A percentile compares a stretch with the other conserved stretches of the same genome.
Evolutionary conservation across 2,113 vertebrate genomes (phyloP).

Genomic region (Macrotis lagotis): DNA sequence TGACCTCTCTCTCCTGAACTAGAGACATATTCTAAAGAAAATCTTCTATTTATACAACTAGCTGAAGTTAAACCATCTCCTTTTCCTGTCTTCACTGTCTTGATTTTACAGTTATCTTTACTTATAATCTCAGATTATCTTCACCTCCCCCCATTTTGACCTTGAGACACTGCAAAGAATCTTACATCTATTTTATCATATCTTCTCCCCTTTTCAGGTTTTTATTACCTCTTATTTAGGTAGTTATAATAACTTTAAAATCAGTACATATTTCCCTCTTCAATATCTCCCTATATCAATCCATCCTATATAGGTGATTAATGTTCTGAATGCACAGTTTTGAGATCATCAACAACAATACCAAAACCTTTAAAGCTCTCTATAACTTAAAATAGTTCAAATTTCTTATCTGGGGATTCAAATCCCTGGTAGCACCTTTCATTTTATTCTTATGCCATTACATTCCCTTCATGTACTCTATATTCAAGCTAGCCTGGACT

Average conservation of each 20-base stretch:
- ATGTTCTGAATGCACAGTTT: background rate
- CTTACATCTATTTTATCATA: background rate
- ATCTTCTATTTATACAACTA: background rate
- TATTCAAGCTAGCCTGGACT: background rate
- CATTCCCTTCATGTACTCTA: background rate
- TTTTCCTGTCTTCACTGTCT: background rate
- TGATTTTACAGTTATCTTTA: background rate
- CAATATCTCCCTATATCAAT: background rate
- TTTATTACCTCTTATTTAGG: background rate
- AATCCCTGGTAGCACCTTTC: background rate
- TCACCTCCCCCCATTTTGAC: background rate
- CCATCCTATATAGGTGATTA: background rate
- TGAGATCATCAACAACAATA: background rate
- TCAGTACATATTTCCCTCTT: background rate
- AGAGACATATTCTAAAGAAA: background rate
- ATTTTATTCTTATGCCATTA: background rate
- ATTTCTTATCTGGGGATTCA: background rate
- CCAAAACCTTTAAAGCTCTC: background rate
- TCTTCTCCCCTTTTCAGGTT: background rate
- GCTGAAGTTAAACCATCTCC: background rate
- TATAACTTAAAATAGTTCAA: background rate
- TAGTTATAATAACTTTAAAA: background rate
- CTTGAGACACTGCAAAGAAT: background rate
- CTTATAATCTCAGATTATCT: background rate
- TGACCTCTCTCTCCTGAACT: background rate